Percentiles rank a stretch among this genome's conserved stretches.
Conservation (phyloP, 2,797 vertebrate genomes). For the Decapterus maruadsi region DNA sequence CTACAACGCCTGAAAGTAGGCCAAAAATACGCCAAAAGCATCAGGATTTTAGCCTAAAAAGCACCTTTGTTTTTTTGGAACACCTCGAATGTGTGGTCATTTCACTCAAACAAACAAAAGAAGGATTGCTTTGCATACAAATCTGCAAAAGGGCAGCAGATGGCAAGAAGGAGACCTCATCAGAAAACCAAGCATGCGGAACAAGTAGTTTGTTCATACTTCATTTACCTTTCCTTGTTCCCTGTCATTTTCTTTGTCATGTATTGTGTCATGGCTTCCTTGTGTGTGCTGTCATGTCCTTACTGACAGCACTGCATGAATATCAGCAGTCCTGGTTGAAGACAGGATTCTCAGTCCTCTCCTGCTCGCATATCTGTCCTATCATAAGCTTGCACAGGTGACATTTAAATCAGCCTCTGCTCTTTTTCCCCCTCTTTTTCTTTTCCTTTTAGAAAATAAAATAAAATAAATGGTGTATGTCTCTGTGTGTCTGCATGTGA, state of each 20-base stretch:
- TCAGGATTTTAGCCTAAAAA: conserved; percentile 25
- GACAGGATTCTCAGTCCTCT: conserved; percentile 31
- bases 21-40: conserved; percentile 36
- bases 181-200: conserved; percentile 11
- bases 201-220: conserved; percentile 3
- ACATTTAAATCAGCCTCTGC: conserved; percentile 50
- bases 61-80: neutral
- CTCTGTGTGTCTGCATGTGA: conserved; percentile 1
- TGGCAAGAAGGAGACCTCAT: conserved; percentile 26
- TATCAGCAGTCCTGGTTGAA: conserved; percentile 36
- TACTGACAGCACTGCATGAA: conserved; percentile 26
- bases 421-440: conserved; percentile 1
- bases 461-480: neutral
- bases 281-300: conserved; percentile 39
- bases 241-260: neutral
- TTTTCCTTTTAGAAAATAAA: no score
- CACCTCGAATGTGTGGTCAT: conserved; percentile 1
- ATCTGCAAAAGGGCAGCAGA: conserved; percentile 47
- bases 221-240: conserved; percentile 12
- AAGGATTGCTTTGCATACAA: neutral
- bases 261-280: conserved; percentile 2
- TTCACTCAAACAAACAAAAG: conserved; percentile 9
- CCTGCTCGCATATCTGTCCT: conserved; percentile 38
- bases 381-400: conserved; percentile 36
- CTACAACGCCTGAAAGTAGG: conserved; percentile 39